Evolutionary conservation across 2,113 vertebrate genomes (phyloP), one percentile per base, ranked within the genome.

Genomic region (Coptodon bakossiorum): DNA sequence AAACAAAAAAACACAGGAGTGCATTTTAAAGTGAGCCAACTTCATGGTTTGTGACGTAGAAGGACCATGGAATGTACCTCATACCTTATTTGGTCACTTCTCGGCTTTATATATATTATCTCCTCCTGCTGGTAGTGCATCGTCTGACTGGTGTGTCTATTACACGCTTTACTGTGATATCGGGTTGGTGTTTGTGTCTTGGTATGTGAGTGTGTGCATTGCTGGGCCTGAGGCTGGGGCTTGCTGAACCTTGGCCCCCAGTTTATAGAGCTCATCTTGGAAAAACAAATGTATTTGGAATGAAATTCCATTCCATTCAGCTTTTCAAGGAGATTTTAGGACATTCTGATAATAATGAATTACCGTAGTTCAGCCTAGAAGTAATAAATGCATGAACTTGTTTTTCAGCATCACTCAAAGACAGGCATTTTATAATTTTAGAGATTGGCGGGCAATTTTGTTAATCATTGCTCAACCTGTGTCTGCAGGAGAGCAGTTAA

Each of bases 51-150:
- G 57, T 61, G 57, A 9, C 8, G 3, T 31, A 61, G 57, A 31
- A 31, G 57, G 57, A 61, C 29, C 5, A 1, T 2, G 27, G 5
- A 16, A 3, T 59, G 56, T 9, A 31, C 8, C 9, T 34, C 9
- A 1, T 2, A 34, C 29, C 16, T 34, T 61, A 10, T 61, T 61
- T 61, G 16, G 16, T 61, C 57, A 61, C 8, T 17, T 61, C 57
- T 31, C 1, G 0, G 27, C 57, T 61, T 61, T 61, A 61, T 61
- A 4, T 6, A 4, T 34, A 34, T 0, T 1, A 63, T 19, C 59
- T 63, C 16, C 29, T 10, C 29, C 59, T 34, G 29, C 59, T 34
- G 59, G 59, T 19, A 19, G 29, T 63, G 14, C 57, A 17, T 0
- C 9, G 0, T 61, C 57, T 19, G 57, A 61, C 57, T 61, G 59